Conservation (phyloP, 2,113 vertebrate genomes). For the Lepisosteus oculatus region DNA sequence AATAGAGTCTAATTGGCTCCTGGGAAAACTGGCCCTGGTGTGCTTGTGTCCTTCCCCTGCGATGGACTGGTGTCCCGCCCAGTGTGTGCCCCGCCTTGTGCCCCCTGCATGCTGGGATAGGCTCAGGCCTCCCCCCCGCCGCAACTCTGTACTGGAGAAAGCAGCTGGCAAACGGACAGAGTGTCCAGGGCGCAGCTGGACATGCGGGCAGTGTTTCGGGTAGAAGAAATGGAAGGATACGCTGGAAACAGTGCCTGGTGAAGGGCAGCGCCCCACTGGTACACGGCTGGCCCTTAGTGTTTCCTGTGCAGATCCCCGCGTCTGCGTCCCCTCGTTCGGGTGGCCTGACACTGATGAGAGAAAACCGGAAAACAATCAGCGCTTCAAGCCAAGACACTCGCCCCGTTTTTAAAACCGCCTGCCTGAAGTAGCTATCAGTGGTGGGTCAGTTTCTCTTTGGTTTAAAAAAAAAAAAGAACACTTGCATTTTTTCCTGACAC, state of each 20-base stretch:
- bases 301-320: constrained; percentile 76
- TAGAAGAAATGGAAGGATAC: constrained; percentile 75
- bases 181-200: no score
- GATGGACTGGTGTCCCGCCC: no score
- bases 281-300: constrained; percentile 83
- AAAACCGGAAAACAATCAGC: constrained; percentile 9
- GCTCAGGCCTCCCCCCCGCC: no score
- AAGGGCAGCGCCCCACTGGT: constrained; percentile 86
- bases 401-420: not conserved
- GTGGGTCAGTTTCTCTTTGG: not conserved
- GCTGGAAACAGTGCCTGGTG: constrained; percentile 95
- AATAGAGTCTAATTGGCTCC: no score
- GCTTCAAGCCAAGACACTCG: no score
- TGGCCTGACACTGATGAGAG: constrained; percentile 65
- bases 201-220: no score
- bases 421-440: not conserved
- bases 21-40: no score
- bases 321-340: constrained; percentile 64
- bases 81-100: no score
- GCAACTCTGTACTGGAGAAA: no score
- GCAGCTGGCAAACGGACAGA: no score
- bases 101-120: no score
- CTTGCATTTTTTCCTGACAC: not conserved
- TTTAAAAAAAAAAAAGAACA: not conserved
- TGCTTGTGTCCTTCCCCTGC: no score